phyloP scores from a whole-genome alignment of 1,140 invertebrate species.

The Cheumatopsyche charites region DNA sequence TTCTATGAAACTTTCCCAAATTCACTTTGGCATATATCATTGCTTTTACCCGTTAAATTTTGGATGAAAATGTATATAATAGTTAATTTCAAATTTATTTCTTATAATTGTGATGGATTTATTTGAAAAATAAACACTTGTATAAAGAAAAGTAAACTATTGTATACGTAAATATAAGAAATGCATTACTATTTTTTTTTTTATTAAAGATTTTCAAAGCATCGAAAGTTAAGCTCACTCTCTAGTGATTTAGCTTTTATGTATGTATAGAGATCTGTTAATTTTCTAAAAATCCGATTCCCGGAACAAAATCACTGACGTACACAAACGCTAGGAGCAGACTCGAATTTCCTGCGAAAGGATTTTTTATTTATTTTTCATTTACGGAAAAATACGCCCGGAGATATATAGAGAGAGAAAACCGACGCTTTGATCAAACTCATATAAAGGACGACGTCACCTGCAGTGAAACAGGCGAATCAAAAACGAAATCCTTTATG shows the following conservation, averaged over 20 bases:
- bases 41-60: no score
- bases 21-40: no score
- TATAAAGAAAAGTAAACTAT: no score
- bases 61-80: no score
- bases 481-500: slow-evolving; percentile 15
- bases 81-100: no score
- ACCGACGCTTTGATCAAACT: slow-evolving; percentile 12
- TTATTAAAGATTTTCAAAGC: not conserved
- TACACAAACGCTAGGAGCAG: not conserved
- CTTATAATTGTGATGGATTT: no score
- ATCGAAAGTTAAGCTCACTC: not conserved
- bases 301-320: no score
- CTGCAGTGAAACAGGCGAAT: slow-evolving; percentile 10
- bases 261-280: no score
- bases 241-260: no score
- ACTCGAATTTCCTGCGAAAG: not conserved
- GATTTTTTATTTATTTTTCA: not conserved
- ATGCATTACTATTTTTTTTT: not conserved
- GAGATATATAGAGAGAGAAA: not conserved
- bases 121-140: no score
- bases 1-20: not conserved
- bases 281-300: no score
- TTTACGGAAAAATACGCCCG: slow-evolving; percentile 15
- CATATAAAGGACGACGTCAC: slow-evolving; percentile 12
- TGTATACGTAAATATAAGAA: not conserved